Evolutionary conservation across 2,888 invertebrate species (phyloP), one percentile per base, ranked within the genome.

Genomic region (Lagria hirta): DNA sequence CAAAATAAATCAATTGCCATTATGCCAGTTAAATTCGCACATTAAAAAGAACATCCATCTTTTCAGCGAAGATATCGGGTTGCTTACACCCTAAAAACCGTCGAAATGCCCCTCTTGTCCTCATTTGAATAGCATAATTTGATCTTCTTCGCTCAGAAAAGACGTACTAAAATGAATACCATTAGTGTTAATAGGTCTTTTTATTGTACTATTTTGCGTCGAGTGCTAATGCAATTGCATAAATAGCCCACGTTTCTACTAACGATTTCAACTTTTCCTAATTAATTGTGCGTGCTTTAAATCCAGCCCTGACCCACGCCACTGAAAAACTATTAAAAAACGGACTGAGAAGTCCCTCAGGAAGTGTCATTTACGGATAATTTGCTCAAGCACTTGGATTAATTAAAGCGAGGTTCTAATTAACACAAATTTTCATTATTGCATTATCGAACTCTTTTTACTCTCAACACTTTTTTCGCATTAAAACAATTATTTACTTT

Each of bases 71-170:
- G 28, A 37, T 33, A 28, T 36, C 33, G 35, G 33, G 28, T 41
- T 35, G 29, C 34, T 42, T 27, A 34, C 35, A 35, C 36, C 13
- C 23, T 33, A 21, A 21, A n/a, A 44, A 48, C 30, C 37, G 28
- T 43, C 27, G 28, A 38, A 43, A 33, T 46, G 40, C 35, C 33
- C 43, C 33, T 29, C 48, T 28, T 43, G 38, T 37, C 22, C 36
- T 41, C 44, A 45, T 48, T 45, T 48, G 41, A 50, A 52, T 52
- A 44, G 47, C 44, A 51, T 51, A 48, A 53, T 53, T 53, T 47
- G 52, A 51, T 51, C 40, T 41, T 51, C 40, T 41, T 24, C 12
- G 21, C 24, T 33, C 40, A 43, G 38, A 48, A 41, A 42, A 43
- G 34, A 34, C 24, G 26, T 28, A 17, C 14, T 21, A 40, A 49